Evolutionary conservation across 2,797 vertebrate genomes (phyloP).

Genomic region (Poecilia picta): DNA sequence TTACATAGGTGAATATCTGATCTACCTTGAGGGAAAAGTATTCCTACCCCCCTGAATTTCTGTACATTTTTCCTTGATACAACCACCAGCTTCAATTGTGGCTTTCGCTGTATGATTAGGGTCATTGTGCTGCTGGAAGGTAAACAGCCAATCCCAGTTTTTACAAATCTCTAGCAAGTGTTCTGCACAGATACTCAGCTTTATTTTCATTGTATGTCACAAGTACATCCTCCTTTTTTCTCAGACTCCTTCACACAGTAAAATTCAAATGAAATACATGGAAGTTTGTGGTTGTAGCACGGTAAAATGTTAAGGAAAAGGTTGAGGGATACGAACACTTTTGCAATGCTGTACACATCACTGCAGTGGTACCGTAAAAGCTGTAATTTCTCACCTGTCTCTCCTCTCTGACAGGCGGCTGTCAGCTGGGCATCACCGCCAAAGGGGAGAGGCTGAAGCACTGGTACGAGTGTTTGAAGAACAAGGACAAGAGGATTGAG

Average conservation of each 20-base stretch:
- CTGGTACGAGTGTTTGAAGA: conserved; percentile 98
- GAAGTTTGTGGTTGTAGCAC: neutral
- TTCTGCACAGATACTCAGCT: neutral
- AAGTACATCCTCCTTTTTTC: neutral
- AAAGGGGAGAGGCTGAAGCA: conserved; percentile 97
- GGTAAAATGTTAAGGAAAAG: neutral
- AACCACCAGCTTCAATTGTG: neutral
- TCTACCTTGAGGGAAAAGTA: too few relatives aligned
- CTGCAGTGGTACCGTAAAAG: conserved; percentile 10
- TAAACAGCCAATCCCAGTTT: neutral
- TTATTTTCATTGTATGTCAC: neutral
- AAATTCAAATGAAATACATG: neutral
- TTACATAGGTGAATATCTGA: conserved; percentile 88
- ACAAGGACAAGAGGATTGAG: conserved; percentile 98
- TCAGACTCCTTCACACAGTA: neutral
- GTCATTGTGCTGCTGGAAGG: neutral
- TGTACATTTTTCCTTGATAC: neutral
- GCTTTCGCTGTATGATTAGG: neutral
- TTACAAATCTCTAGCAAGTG: neutral
- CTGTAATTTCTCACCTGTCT: conserved; percentile 10
- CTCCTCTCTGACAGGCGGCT: conserved; percentile 83
- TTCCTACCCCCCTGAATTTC: neutral
- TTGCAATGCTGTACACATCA: neutral
- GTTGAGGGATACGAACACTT: neutral
- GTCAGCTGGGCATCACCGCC: conserved; percentile 94